Evolutionary conservation across 2,888 invertebrate genomes (phyloP).

Genomic region (Gastrophysa polygoni): DNA sequence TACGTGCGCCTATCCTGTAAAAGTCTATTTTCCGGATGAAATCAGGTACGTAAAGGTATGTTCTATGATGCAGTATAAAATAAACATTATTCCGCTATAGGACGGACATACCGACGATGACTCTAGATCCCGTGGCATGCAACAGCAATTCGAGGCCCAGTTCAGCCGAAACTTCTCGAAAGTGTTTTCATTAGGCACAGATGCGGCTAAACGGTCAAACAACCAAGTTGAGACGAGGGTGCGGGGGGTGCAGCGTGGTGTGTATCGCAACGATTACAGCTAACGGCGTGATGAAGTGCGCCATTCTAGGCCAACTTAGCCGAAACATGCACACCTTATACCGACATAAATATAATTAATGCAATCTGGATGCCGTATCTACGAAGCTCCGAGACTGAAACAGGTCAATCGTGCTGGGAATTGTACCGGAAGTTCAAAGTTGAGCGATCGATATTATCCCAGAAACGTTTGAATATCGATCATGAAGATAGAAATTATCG

Average conservation of each 20-base stretch:
- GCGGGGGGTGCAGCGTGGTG: background rate
- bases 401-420: background rate
- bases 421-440: background rate
- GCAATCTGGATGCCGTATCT: constrained; percentile 11
- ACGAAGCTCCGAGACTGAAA: background rate
- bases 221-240: background rate
- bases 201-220: constrained; percentile 40
- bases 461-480: no score
- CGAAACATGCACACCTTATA: constrained; percentile 34
- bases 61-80: no score
- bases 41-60: no score
- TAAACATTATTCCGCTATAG: background rate
- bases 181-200: constrained; percentile 41
- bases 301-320: constrained; percentile 32
- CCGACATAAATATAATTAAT: constrained; percentile 26
- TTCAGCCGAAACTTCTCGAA: constrained; percentile 31
- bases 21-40: no score
- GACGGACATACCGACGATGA: background rate
- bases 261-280: constrained; percentile 38
- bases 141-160: constrained; percentile 26
- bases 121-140: constrained; percentile 7
- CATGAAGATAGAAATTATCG: no score
- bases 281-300: constrained; percentile 36
- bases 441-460: no score
- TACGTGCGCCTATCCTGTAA: no score